These are phyloP conservation scores for Parotia lawesii DNA, from an alignment of 2,113 vertebrate species.

Conservation along the genomic window DNA sequence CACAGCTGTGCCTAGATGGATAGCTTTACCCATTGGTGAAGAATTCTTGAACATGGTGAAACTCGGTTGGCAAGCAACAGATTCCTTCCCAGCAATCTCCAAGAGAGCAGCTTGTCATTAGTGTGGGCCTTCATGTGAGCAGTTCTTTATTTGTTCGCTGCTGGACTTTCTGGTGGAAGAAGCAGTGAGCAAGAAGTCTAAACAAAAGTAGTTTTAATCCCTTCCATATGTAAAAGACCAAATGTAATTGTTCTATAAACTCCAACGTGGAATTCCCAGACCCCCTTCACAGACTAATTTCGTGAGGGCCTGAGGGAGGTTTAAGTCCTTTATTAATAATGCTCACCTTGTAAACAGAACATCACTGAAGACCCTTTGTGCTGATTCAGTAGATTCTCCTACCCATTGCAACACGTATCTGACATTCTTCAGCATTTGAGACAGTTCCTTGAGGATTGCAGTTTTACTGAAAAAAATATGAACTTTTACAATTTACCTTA, in stretches of 20 bases:
- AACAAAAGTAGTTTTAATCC: background rate
- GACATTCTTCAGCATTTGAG: background rate
- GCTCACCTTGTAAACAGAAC: background rate
- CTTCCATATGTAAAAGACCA: background rate
- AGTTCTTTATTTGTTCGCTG: background rate
- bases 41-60: background rate
- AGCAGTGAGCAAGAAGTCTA: background rate
- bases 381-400: background rate
- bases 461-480: background rate
- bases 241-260: background rate
- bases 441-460: background rate
- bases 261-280: background rate
- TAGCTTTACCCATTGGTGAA: background rate
- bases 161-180: background rate
- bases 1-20: slow-evolving; percentile 29
- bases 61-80: background rate
- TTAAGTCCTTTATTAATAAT: background rate
- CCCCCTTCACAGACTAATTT: background rate
- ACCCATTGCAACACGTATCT: background rate
- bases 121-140: background rate
- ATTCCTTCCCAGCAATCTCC: background rate
- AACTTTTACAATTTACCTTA: background rate
- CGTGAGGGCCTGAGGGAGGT: background rate
- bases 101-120: background rate
- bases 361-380: background rate